phyloP scores from a whole-genome alignment of 2,888 invertebrate species.

The Myopa tessellatipennis region DNA sequence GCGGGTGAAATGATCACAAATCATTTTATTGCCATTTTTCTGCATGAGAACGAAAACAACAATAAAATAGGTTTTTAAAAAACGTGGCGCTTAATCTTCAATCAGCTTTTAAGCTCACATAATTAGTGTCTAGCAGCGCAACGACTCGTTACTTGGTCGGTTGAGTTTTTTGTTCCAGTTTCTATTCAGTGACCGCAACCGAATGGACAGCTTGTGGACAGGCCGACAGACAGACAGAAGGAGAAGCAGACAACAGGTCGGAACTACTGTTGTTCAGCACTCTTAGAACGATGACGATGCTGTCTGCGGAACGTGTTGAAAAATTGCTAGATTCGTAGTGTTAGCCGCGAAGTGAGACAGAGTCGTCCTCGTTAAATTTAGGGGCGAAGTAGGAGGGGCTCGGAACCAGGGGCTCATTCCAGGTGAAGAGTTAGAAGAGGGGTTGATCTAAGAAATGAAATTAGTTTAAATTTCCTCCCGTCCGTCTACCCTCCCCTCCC shows the following conservation, averaged over 20 bases:
- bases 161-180: constrained; percentile 20
- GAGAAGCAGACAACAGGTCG: background rate
- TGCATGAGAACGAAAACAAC: background rate
- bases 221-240: background rate
- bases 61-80: background rate
- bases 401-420: background rate
- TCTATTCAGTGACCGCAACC: background rate
- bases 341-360: background rate
- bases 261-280: background rate
- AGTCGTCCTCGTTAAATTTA: background rate
- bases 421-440: background rate
- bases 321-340: background rate
- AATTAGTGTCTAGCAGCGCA: constrained; percentile 38
- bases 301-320: constrained; percentile 13
- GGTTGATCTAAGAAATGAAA: too few relatives aligned
- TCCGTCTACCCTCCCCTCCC: too few relatives aligned
- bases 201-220: too few relatives aligned
- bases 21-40: constrained; percentile 44
- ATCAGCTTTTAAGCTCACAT: constrained; percentile 47
- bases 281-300: background rate
- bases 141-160: constrained; percentile 1
- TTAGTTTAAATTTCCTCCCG: too few relatives aligned
- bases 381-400: background rate
- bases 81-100: constrained; percentile 47
- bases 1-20: constrained; percentile 45